Evolutionary conservation across 2,113 vertebrate species (phyloP), one percentile per base, ranked within the genome.

Genomic region (Phylloscopus trochiloides): DNA sequence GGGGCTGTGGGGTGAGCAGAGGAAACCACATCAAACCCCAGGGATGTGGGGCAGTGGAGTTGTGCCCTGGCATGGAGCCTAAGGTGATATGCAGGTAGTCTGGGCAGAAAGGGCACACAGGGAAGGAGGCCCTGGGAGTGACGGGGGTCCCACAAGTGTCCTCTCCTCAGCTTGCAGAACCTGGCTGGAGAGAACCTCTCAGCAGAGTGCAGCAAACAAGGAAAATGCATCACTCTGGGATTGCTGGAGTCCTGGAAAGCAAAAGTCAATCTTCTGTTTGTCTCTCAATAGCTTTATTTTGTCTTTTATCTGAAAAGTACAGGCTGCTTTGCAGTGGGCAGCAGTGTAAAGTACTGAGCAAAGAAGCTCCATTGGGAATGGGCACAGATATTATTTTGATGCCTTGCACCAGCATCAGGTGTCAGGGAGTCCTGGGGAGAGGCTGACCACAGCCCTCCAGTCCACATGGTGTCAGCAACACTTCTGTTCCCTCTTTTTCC

Each of bases 61-160:
- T 71, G 65, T 67, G 84, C 38, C 19, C 59, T 71, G 65, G 14
- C 2, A 0, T 4, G 29, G 61, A 91, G 48, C 17, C 48, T 86
- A 51, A 28, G 58, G 62, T 10, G 61, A 12, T 43, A 11, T 43
- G 26, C 29, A n/a, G 43, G 11, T 2, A 5, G n/a, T 36, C 14
- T 73, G 40, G 42, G 59, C 72, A 80, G 54, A 43, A 66, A 36
- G 34, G 16, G 6, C 19, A 38, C 3, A 5, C 7, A 21, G 43
- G 74, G 47, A 70, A 86, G 34, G 75, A 88, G 55, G 38, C 6
- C 26, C 29, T 7, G 7, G 65, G 47, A 38, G 34, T 11, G 32
- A 25, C 12, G 22, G 36, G 11, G 42, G 15, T 57, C 20, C 51
- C 50, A 18, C 0, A 0, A 9, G 21, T 26, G 71, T n/a, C 65